Conservation (phyloP, 2,113 vertebrate genomes). For the Crotalus helleri region DNA sequence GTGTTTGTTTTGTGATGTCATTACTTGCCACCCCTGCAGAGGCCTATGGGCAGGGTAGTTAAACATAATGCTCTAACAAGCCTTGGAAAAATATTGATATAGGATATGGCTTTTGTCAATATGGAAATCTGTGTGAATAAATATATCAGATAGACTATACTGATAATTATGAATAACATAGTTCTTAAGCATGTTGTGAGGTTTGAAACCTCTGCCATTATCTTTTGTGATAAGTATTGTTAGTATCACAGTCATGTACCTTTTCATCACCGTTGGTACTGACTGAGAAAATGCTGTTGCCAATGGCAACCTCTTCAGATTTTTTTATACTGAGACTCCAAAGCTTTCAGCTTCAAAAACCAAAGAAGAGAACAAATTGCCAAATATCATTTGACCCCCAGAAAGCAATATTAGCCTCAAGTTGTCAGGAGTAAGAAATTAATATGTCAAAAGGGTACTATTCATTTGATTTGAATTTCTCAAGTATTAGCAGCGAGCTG, state of each 20-base stretch:
- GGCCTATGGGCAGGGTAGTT: not conserved
- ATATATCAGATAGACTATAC: not conserved
- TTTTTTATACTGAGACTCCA: not conserved
- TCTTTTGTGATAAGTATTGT: not conserved
- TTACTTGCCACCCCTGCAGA: not conserved
- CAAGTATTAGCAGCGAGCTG: not conserved
- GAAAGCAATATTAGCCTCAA: not conserved
- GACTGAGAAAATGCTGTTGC: constrained; percentile 7
- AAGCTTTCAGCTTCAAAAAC: not conserved
- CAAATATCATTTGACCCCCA: not conserved
- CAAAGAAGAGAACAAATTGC: not conserved
- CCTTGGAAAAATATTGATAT: not conserved
- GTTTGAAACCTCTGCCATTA: not conserved
- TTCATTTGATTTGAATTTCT: not conserved
- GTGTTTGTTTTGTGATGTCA: not conserved
- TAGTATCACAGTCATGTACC: not conserved
- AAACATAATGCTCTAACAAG: not conserved
- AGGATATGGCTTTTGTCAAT: not conserved
- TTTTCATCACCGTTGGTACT: not conserved
- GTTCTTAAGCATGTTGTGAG: not conserved
- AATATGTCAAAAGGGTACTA: not conserved
- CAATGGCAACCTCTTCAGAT: constrained; percentile 2
- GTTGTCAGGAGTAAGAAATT: not conserved
- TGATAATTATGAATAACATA: not conserved
- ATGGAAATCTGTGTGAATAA: not conserved